These are phyloP conservation scores for Dione juno DNA, from an alignment of 2,888 invertebrate species.

Conservation along the genomic window DNA sequence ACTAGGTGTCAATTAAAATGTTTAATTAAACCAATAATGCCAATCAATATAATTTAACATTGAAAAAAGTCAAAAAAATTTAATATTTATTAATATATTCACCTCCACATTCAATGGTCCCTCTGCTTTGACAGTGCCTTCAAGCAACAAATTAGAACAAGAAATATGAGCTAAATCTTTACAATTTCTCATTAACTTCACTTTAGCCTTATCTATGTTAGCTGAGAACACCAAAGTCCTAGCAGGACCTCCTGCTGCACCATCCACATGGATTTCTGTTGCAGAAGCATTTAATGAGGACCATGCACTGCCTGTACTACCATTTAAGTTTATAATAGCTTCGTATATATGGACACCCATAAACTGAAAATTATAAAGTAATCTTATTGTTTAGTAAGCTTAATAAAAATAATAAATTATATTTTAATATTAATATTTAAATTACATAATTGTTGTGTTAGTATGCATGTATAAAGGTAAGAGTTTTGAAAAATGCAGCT, in stretches of 20 bases:
- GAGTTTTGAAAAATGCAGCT: too few species aligned
- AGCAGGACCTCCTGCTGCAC: conserved; percentile 88
- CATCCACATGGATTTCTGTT: conserved; percentile 88
- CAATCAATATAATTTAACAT: too few species aligned
- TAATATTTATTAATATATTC: conserved; percentile 36
- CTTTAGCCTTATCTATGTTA: conserved; percentile 86
- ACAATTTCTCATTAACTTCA: conserved; percentile 78
- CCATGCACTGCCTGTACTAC: conserved; percentile 85
- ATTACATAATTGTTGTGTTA: too few species aligned
- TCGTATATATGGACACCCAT: conserved; percentile 93
- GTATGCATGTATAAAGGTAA: too few species aligned
- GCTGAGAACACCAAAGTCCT: conserved; percentile 88
- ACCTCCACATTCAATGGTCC: conserved; percentile 94
- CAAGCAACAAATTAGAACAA: conserved; percentile 88
- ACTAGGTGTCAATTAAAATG: too few species aligned
- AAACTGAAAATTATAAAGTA: conserved; percentile 81
- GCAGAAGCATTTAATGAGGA: conserved; percentile 87
- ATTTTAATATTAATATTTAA: too few species aligned
- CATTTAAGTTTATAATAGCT: conserved; percentile 77
- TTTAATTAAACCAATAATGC: too few species aligned
- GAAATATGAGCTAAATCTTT: conserved; percentile 88
- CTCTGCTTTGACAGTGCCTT: conserved; percentile 90
- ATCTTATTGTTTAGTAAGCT: not conserved
- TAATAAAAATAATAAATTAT: too few species aligned
- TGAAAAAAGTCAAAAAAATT: not conserved